phyloP scores from a whole-genome alignment of 2,888 invertebrate genomes.

The Melieria crassipennis region DNA sequence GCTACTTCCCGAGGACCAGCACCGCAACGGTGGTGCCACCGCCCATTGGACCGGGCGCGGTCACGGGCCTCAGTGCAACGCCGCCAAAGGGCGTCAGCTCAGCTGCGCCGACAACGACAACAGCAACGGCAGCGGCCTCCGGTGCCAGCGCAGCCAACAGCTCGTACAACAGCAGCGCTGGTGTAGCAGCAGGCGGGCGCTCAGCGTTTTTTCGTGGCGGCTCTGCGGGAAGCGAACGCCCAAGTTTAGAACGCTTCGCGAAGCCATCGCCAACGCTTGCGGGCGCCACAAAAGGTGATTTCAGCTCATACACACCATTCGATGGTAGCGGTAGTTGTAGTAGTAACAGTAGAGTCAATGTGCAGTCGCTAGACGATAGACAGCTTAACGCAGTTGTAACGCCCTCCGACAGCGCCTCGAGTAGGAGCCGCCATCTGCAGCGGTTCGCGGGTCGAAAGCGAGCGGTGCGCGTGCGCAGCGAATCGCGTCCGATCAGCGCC shows the following conservation, averaged over 20 bases:
- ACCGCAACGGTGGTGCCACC: slow-evolving; percentile 54
- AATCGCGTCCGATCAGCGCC: slow-evolving; percentile 64
- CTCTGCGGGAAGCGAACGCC: slow-evolving; percentile 39
- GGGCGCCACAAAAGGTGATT: slow-evolving; percentile 58
- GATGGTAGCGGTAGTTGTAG: slow-evolving; percentile 28
- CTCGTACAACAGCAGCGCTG: background rate
- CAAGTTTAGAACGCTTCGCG: slow-evolving; percentile 50
- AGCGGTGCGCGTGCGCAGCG: slow-evolving; percentile 63
- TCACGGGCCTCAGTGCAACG: slow-evolving; percentile 39
- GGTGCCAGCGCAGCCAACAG: background rate
- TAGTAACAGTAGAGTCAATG: slow-evolving; percentile 28
- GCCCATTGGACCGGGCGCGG: slow-evolving; percentile 41
- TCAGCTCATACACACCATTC: slow-evolving; percentile 38
- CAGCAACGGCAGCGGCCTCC: slow-evolving; percentile 17
- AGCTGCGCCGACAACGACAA: slow-evolving; percentile 30
- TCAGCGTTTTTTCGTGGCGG: slow-evolving; percentile 45
- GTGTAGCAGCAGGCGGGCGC: slow-evolving; percentile 12
- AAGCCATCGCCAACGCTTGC: slow-evolving; percentile 53
- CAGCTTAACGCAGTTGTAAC: slow-evolving; percentile 1
- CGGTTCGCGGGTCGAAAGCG: slow-evolving; percentile 61
- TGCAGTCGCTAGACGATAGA: slow-evolving; percentile 8
- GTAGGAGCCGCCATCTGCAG: slow-evolving; percentile 56
- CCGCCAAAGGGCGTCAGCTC: slow-evolving; percentile 27
- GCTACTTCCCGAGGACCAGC: slow-evolving; percentile 57
- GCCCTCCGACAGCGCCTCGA: background rate